Conservation (phyloP, 2,797 vertebrate species). For the Peromyscus aztecus region DNA sequence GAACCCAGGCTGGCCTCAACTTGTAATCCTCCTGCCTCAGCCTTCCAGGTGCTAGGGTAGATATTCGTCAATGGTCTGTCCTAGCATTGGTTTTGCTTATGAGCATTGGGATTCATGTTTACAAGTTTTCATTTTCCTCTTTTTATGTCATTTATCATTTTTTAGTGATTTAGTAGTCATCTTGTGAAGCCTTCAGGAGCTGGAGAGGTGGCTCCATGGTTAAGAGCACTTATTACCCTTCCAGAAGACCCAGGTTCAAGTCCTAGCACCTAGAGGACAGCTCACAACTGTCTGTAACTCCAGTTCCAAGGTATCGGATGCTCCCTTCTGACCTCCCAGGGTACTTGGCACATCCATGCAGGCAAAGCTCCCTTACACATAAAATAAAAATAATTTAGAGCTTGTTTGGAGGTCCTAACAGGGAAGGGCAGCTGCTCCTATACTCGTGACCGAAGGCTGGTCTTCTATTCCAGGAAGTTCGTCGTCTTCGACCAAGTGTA, state of each 20-base stretch:
- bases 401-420: not conserved
- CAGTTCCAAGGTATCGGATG: not conserved
- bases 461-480: not conserved
- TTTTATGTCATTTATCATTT: not conserved
- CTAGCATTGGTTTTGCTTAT: not conserved
- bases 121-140: not conserved
- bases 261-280: not conserved
- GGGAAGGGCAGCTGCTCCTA: not conserved
- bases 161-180: not conserved
- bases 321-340: not conserved
- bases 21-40: not conserved
- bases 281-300: not conserved
- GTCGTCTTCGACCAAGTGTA: not conserved
- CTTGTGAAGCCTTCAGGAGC: not conserved
- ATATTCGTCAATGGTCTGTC: not conserved
- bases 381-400: not conserved
- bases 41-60: not conserved
- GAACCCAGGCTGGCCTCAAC: not conserved
- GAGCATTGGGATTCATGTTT: slow-evolving; percentile 18
- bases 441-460: not conserved
- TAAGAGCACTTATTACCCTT: not conserved
- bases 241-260: not conserved
- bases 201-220: not conserved
- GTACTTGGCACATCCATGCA: not conserved
- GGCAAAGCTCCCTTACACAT: not conserved